These are phyloP conservation scores for Oriolus oriolus DNA, from an alignment of 2,113 vertebrate species.

Conservation along the genomic window DNA sequence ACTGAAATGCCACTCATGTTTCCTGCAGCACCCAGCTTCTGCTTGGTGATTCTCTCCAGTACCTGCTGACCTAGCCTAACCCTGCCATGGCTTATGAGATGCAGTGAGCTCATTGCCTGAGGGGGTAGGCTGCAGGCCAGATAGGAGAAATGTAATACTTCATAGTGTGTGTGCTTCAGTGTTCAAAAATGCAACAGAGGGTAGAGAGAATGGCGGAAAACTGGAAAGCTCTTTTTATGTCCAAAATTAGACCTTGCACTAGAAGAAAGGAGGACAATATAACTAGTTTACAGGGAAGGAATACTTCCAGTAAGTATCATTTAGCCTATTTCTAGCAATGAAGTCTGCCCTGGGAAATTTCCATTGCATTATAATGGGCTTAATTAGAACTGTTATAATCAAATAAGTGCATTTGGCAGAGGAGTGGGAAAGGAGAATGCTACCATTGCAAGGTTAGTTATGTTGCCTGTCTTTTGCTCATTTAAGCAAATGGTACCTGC, in stretches of 20 bases:
- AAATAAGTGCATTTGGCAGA: not conserved
- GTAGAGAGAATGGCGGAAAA: not conserved
- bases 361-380: not conserved
- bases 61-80: constrained; percentile 21
- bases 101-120: constrained; percentile 41
- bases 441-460: not conserved
- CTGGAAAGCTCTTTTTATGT: not conserved
- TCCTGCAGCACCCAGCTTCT: not conserved
- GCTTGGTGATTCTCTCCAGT: not conserved
- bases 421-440: not conserved
- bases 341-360: not conserved
- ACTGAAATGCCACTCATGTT: not conserved
- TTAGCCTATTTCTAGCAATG: constrained; percentile 3
- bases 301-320: not conserved
- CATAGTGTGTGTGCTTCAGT: constrained; percentile 8
- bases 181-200: not conserved
- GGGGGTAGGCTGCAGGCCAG: constrained; percentile 53
- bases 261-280: not conserved
- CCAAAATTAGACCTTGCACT: not conserved
- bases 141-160: constrained; percentile 46
- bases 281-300: not conserved
- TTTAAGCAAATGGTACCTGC: not conserved
- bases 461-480: not conserved
- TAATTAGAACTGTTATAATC: not conserved
- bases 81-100: not conserved